Percentiles rank a stretch among this genome's conserved stretches.
phyloP scores from a whole-genome alignment of 2,888 invertebrate species.

The Teinopalpus imperialis region DNA sequence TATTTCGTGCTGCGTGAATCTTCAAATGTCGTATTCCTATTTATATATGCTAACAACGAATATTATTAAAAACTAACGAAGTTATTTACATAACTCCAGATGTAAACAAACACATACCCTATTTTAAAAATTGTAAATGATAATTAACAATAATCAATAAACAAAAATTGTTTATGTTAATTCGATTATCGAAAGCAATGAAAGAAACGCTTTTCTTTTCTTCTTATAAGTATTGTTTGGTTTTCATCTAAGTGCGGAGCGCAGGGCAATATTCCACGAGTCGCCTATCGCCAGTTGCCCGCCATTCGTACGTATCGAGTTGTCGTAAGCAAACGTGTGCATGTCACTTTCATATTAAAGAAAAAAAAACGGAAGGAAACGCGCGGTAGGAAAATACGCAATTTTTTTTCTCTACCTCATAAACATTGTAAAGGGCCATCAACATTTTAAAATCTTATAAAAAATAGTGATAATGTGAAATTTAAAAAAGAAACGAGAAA shows the following conservation, averaged over 20 bases:
- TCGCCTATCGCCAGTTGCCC: conserved; percentile 7
- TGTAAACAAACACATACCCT: too few relatives aligned
- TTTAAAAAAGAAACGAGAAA: conserved; percentile 37
- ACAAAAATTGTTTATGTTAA: too few relatives aligned
- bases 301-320: conserved; percentile 56
- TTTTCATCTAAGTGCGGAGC: conserved; percentile 19
- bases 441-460: conserved; percentile 47
- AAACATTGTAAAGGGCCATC: conserved; percentile 39
- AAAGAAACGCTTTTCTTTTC: conserved; percentile 11
- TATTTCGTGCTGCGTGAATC: too few relatives aligned
- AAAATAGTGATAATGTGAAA: conserved; percentile 54
- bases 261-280: conserved; percentile 15
- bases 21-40: too few relatives aligned
- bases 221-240: conserved; percentile 19
- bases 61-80: too few relatives aligned
- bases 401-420: conserved; percentile 44
- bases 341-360: conserved; percentile 62
- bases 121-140: too few relatives aligned
- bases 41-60: too few relatives aligned
- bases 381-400: conserved; percentile 47
- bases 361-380: conserved; percentile 57
- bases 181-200: conserved; percentile 5
- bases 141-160: too few relatives aligned
- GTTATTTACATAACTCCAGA: too few relatives aligned
- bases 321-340: conserved; percentile 64